A percentile compares a stretch with the other conserved stretches of the same genome.
Evolutionary conservation across 2,113 vertebrate species (phyloP).

Genomic region (Toxotes jaculatrix): DNA sequence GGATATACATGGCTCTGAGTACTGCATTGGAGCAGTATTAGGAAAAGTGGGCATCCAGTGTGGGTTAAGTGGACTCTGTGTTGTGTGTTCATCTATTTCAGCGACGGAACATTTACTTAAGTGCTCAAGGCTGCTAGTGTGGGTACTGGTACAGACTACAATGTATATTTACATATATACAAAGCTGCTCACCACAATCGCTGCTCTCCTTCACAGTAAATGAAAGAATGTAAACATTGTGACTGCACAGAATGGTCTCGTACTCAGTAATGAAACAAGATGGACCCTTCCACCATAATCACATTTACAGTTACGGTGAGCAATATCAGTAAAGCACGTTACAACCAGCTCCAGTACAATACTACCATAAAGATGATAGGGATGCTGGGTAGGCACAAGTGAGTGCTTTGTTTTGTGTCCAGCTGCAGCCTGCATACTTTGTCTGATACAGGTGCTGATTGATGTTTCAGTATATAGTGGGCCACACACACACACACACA

Average conservation of each 20-base stretch:
- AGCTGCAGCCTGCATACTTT: conserved; percentile 25
- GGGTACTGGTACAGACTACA: not conserved
- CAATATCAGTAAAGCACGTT: not conserved
- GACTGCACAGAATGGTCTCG: not conserved
- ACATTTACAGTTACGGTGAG: not conserved
- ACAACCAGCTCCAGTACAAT: not conserved
- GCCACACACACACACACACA: conserved; percentile 5
- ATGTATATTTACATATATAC: not conserved
- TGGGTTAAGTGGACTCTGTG: not conserved
- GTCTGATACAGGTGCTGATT: conserved; percentile 49
- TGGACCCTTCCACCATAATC: not conserved
- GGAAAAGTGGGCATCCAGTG: not conserved
- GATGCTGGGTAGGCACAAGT: conserved; percentile 38
- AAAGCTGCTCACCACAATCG: not conserved
- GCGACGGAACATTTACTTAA: not conserved
- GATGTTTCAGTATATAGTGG: conserved; percentile 54
- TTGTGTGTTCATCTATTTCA: not conserved
- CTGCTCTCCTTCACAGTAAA: not conserved
- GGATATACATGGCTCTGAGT: not conserved
- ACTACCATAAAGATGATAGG: not conserved
- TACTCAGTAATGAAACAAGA: not conserved
- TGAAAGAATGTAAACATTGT: not conserved
- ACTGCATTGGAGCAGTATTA: not conserved
- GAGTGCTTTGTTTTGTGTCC: conserved; percentile 44
- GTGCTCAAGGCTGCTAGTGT: not conserved